These are phyloP conservation scores for Acleris holmiana DNA, from an alignment of 2,888 invertebrate genomes.

Conservation along the genomic window DNA sequence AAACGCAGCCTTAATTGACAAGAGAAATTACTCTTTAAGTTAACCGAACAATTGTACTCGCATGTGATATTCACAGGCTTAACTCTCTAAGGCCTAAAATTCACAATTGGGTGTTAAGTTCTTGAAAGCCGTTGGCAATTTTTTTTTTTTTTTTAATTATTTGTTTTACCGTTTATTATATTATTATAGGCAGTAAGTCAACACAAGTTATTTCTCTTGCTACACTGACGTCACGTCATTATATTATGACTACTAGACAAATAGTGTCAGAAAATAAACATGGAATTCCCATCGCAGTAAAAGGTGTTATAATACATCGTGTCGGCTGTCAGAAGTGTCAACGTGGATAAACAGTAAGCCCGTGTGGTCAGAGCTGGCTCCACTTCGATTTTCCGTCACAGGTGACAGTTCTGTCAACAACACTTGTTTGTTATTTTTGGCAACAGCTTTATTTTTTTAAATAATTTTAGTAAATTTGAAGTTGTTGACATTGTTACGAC, in stretches of 20 bases:
- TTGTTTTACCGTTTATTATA: too few species aligned
- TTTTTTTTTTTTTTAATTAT: too few species aligned
- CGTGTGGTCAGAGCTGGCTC: constrained; percentile 48
- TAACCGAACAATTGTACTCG: too few species aligned
- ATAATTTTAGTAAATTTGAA: too few species aligned
- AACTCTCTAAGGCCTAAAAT: too few species aligned
- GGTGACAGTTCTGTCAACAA: constrained; percentile 43
- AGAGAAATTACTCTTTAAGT: too few species aligned
- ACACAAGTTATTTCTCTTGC: constrained; percentile 2
- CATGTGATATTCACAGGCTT: too few species aligned
- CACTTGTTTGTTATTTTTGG: background rate
- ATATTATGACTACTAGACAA: constrained; percentile 23
- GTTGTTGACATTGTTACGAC: too few species aligned
- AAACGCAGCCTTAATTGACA: too few species aligned
- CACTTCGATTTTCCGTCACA: constrained; percentile 36
- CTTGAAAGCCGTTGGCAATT: too few species aligned
- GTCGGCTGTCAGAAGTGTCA: constrained; percentile 48
- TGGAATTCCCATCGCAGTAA: constrained; percentile 29
- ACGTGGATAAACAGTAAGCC: constrained; percentile 50
- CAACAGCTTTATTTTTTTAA: too few species aligned
- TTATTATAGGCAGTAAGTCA: background rate
- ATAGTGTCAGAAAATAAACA: constrained; percentile 30
- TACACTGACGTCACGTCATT: constrained; percentile 21
- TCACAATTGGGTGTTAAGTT: too few species aligned
- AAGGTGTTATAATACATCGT: constrained; percentile 47